phyloP scores from a whole-genome alignment of 2,113 vertebrate species.

The Hucho hucho region DNA sequence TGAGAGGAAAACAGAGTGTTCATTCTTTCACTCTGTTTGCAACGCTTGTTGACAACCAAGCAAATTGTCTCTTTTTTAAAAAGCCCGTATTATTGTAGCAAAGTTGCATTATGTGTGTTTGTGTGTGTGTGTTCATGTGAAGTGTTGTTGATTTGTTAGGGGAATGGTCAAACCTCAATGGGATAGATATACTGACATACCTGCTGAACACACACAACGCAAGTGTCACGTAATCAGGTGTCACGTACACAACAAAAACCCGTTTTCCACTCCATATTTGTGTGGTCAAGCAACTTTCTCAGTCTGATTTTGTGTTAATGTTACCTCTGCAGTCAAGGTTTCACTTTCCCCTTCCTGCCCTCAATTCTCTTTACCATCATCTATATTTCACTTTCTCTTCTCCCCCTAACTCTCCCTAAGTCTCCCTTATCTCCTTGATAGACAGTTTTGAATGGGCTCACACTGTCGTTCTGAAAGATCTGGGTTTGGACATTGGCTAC shows the following conservation, averaged over 20 bases:
- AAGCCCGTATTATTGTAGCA: background rate
- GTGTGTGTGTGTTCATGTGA: conserved; percentile 6
- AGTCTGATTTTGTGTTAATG: background rate
- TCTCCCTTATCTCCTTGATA: background rate
- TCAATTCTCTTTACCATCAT: background rate
- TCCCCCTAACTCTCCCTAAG: background rate
- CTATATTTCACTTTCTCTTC: background rate
- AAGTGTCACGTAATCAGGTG: background rate
- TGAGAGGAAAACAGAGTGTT: conserved; percentile 58
- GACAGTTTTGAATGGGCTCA: background rate
- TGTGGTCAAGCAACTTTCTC: background rate
- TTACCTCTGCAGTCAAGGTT: background rate
- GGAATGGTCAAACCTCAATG: conserved; percentile 7
- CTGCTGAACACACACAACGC: conserved; percentile 8
- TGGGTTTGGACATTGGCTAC: background rate
- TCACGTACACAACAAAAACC: background rate
- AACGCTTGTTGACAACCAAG: background rate
- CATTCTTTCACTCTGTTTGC: background rate
- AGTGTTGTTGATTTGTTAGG: conserved; percentile 16
- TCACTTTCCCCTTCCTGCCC: background rate
- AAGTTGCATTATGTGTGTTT: background rate
- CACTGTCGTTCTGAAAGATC: background rate
- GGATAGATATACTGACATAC: conserved; percentile 43
- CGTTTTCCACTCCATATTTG: no score
- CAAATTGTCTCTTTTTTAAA: background rate